Percentiles rank a stretch among this genome's conserved stretches.
Evolutionary conservation across 2,888 invertebrate genomes (phyloP).

Genomic region (Drosophila birchii): DNA sequence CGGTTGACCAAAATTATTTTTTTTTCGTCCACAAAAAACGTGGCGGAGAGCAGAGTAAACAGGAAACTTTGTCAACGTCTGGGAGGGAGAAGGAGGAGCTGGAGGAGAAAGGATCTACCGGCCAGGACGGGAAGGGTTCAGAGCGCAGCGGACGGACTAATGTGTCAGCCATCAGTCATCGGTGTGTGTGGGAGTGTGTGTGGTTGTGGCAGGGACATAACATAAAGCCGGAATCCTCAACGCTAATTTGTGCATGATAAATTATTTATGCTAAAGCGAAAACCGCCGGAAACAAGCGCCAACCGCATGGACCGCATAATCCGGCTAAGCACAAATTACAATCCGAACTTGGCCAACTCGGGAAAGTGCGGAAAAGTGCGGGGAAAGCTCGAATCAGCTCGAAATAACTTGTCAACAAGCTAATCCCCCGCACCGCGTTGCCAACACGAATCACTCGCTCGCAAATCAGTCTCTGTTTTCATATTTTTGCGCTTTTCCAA

Average conservation of each 20-base stretch:
- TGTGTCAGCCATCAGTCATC: slow-evolving; percentile 66
- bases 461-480: slow-evolving; percentile 40
- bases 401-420: slow-evolving; percentile 44
- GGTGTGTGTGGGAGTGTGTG: slow-evolving; percentile 16
- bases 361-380: neutral
- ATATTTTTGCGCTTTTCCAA: slow-evolving; percentile 13
- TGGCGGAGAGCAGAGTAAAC: slow-evolving; percentile 26
- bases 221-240: slow-evolving; percentile 66
- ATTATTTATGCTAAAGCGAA: slow-evolving; percentile 81
- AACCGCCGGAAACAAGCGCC: slow-evolving; percentile 36
- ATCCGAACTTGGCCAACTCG: slow-evolving; percentile 40
- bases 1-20: slow-evolving; percentile 75
- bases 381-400: slow-evolving; percentile 14
- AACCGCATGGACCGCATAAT: slow-evolving; percentile 44
- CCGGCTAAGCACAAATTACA: slow-evolving; percentile 46
- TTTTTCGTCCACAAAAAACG: slow-evolving; percentile 18
- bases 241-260: slow-evolving; percentile 83
- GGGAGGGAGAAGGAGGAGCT: too few relatives aligned
- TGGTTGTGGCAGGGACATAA: slow-evolving; percentile 47
- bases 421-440: slow-evolving; percentile 57
- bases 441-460: slow-evolving; percentile 58
- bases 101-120: neutral
- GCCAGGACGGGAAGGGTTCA: neutral
- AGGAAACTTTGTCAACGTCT: slow-evolving; percentile 58
- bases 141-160: slow-evolving; percentile 49